phyloP scores from a whole-genome alignment of 2,113 vertebrate species.

The human region DNA sequence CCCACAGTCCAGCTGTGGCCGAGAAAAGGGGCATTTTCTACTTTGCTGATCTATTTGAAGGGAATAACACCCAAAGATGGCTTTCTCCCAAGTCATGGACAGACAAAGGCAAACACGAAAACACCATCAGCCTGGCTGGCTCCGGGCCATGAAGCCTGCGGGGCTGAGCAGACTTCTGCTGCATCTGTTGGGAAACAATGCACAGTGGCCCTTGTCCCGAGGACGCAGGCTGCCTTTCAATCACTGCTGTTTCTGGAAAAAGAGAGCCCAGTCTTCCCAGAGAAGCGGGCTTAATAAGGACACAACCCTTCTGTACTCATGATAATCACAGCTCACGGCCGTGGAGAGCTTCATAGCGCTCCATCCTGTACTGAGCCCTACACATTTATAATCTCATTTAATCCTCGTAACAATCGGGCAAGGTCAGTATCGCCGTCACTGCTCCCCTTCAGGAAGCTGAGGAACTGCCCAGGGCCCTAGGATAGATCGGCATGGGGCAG shows the following conservation, averaged over 20 bases:
- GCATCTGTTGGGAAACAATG: not conserved
- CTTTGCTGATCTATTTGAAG: not conserved
- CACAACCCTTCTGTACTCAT: rapidly evolving
- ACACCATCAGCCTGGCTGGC: not conserved
- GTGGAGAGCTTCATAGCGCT: rapidly evolving
- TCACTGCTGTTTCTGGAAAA: not conserved
- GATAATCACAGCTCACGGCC: rapidly evolving
- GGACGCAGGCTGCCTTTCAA: not conserved
- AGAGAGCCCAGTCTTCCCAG: not conserved
- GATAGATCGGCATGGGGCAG: too few relatives aligned
- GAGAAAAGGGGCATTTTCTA: not conserved
- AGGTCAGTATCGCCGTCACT: not conserved
- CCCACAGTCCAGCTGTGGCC: not conserved
- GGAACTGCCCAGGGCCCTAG: rapidly evolving
- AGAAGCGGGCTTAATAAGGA: not conserved
- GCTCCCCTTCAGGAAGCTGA: not conserved
- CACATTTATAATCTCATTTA: rapidly evolving
- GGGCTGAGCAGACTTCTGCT: not conserved
- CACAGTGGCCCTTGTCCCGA: not conserved
- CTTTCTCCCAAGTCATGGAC: not conserved
- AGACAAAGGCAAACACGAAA: not conserved
- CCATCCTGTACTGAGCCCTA: not conserved
- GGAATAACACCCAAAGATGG: not conserved
- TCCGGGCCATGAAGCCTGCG: rapidly evolving
- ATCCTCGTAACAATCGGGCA: rapidly evolving